These are phyloP conservation scores for Neodiprion lecontei DNA, from an alignment of 1,140 invertebrate genomes.

Conservation along the genomic window DNA sequence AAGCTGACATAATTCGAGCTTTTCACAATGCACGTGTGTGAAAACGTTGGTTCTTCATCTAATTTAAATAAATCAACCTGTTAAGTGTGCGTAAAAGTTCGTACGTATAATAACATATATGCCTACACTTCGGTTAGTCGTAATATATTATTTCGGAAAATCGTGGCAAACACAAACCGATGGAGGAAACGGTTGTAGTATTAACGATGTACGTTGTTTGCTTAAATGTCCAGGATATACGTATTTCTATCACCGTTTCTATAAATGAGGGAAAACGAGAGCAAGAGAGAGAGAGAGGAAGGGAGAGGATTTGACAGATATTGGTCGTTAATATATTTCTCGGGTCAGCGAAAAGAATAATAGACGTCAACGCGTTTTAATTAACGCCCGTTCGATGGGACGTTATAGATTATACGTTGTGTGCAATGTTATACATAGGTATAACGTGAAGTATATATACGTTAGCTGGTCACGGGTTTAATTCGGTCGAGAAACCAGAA, in stretches of 20 bases:
- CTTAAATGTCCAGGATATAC: background rate
- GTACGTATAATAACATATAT: background rate
- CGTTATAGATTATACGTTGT: background rate
- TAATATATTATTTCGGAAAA: background rate
- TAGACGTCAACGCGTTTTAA: background rate
- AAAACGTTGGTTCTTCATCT: slow-evolving; percentile 9
- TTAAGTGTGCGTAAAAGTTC: background rate
- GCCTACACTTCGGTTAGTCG: too few relatives aligned
- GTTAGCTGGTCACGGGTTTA: background rate
- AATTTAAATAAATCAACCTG: background rate
- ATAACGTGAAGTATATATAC: background rate
- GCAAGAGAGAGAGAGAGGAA: background rate
- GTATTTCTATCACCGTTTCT: background rate
- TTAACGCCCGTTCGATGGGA: background rate
- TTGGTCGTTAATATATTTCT: slow-evolving; percentile 3
- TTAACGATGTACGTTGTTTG: background rate
- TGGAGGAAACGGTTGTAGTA: background rate
- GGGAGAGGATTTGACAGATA: slow-evolving; percentile 32
- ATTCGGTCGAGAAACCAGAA: background rate
- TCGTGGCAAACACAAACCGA: slow-evolving; percentile 1
- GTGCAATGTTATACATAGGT: too few relatives aligned
- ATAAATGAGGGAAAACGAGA: background rate
- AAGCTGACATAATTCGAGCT: slow-evolving; percentile 19
- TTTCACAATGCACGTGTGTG: slow-evolving; percentile 19
- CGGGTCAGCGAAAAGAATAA: slow-evolving; percentile 2